A percentile compares a stretch with the other conserved stretches of the same genome.
These are phyloP conservation scores for Meda fulgida DNA, from an alignment of 2,797 vertebrate genomes.

Conservation along the genomic window DNA sequence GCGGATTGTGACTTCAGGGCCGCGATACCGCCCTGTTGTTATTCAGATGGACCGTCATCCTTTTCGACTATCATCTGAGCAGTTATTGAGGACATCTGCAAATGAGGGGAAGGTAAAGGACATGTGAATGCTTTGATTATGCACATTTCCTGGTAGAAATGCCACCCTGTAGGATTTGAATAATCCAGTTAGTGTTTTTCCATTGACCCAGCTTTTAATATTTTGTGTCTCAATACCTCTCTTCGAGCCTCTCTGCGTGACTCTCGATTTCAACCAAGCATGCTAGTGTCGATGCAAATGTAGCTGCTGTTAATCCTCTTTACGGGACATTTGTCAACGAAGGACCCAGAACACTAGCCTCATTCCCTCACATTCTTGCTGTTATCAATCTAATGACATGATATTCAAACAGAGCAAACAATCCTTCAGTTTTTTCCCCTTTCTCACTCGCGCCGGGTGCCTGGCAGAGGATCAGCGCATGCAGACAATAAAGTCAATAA, in stretches of 20 bases:
- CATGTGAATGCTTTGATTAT: constrained; percentile 43
- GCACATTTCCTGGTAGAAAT: constrained; percentile 35
- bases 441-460: neutral
- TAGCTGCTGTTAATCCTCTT: constrained; percentile 50
- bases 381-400: constrained; percentile 47
- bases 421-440: neutral
- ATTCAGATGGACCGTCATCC: constrained; percentile 40
- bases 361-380: constrained; percentile 9
- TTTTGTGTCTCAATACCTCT: constrained; percentile 45
- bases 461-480: constrained; percentile 26
- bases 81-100: constrained; percentile 49
- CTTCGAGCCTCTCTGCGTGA: constrained; percentile 35
- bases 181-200: constrained; percentile 52
- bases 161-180: neutral
- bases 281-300: constrained; percentile 33
- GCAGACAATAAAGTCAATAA: constrained; percentile 61
- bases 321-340: constrained; percentile 42
- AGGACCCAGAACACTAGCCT: constrained; percentile 24
- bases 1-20: constrained; percentile 40
- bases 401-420: constrained; percentile 42
- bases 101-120: constrained; percentile 43
- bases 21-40: neutral
- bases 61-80: constrained; percentile 33
- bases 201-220: constrained; percentile 44
- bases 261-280: constrained; percentile 18